Evolutionary conservation across 2,797 vertebrate genomes (phyloP).

Genomic region (Enteromius fasciolatus): DNA sequence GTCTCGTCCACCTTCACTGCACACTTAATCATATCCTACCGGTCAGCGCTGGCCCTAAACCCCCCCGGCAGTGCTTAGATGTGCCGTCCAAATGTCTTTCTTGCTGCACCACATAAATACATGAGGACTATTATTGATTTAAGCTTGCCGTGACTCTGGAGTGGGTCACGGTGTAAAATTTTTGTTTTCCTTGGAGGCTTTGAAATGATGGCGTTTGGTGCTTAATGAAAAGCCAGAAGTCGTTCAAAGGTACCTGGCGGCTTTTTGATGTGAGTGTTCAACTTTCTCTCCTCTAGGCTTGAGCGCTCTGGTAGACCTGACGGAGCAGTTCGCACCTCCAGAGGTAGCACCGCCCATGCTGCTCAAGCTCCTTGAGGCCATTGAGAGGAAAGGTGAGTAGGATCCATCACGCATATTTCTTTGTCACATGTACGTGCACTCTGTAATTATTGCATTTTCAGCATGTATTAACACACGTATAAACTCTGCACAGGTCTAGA

Average conservation of each 20-base stretch:
- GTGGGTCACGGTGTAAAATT: slow-evolving; percentile 17
- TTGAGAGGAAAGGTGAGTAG: slow-evolving; percentile 91
- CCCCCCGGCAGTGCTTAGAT: background rate
- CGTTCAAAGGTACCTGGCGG: slow-evolving; percentile 7
- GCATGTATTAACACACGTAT: background rate
- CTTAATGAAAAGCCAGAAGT: slow-evolving; percentile 30
- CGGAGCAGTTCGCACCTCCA: slow-evolving; percentile 90
- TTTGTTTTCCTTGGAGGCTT: slow-evolving; percentile 15
- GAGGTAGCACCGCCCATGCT: slow-evolving; percentile 87
- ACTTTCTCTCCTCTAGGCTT: slow-evolving; percentile 68
- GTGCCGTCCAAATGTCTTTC: slow-evolving; percentile 20
- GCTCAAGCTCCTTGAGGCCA: slow-evolving; percentile 85
- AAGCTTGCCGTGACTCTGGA: background rate
- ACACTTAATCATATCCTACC: slow-evolving; percentile 62
- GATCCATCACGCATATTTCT: background rate
- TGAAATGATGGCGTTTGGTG: slow-evolving; percentile 7
- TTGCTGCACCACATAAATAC: slow-evolving; percentile 19
- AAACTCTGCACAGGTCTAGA: slow-evolving; percentile 82
- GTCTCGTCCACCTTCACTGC: slow-evolving; percentile 61
- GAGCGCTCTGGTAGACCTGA: slow-evolving; percentile 85
- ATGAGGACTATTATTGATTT: slow-evolving; percentile 18
- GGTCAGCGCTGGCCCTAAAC: slow-evolving; percentile 46
- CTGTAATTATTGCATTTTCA: background rate
- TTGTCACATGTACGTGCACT: background rate
- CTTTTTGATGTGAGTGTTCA: slow-evolving; percentile 44